Evolutionary conservation across 23 tunicate species (phyloP).

Genomic region (Styela plicata): DNA sequence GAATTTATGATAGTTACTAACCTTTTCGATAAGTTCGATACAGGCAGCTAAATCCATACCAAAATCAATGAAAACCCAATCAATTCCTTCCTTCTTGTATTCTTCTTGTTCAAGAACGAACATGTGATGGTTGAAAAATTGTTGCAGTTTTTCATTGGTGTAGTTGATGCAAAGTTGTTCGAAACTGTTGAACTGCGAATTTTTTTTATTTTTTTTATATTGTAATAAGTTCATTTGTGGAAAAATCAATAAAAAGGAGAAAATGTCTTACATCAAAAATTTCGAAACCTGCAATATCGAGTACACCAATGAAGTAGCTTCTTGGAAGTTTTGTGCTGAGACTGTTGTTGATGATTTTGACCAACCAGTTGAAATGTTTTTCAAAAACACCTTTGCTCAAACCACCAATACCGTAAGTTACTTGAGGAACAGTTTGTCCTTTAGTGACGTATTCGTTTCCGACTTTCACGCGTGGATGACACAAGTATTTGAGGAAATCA

Average conservation of each 20-base stretch:
- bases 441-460: constrained; percentile 99
- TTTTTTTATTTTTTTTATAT: background rate
- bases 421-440: constrained; percentile 90
- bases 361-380: constrained; percentile 93
- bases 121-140: constrained; percentile 99
- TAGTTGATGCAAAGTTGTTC: constrained; percentile 99
- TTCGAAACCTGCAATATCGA: constrained; percentile 99
- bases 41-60: constrained; percentile 99
- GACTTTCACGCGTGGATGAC: constrained; percentile 95
- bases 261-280: constrained; percentile 86
- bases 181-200: constrained; percentile 88
- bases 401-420: constrained; percentile 63
- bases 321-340: constrained; percentile 91
- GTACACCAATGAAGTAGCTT: constrained; percentile 98
- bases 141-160: constrained; percentile 99
- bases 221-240: background rate
- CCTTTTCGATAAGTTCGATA: constrained; percentile 96
- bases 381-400: constrained; percentile 89
- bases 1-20: constrained; percentile 7
- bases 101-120: constrained; percentile 99
- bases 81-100: constrained; percentile 98
- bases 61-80: constrained; percentile 98
- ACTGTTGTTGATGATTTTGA: constrained; percentile 76
- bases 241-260: too few species aligned
- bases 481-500: constrained; percentile 80